Evolutionary conservation across 2,113 vertebrate species (phyloP), one percentile per base, ranked within the genome.

Genomic region (Atractosteus spatula): DNA sequence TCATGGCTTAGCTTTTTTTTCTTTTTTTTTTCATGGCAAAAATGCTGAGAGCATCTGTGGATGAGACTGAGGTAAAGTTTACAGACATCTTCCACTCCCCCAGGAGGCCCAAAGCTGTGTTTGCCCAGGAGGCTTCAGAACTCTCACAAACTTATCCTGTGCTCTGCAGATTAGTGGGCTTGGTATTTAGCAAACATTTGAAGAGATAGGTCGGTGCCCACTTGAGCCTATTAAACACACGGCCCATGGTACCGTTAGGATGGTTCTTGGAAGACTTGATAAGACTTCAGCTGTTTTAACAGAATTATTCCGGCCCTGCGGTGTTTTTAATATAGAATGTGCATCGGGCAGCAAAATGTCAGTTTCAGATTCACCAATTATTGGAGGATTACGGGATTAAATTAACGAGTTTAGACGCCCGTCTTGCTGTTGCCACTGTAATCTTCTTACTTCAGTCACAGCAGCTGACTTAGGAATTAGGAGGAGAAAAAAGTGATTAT

Each of bases 321-420:
- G 69, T 2, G 55, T 76, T 72, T 68, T 83, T 82, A 74, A 86
- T 84, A 84, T 82, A 68, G 70, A 74, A 78, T 81, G 77, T 82
- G 75, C 80, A 87, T 57, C 56, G 85, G 84, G 77, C 82, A 89
- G 80, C 71, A 83, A 83, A 85, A 89, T 84, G 84, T 85, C 84
- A 82, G 71, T 80, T 82, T 71, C 75, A 81, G 65, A 82, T 80
- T 83, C 78, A 75, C 77, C 82, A 89, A 73, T 88, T 88, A 89
- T 69, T 70, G 69, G 55, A 84, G 75, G 84, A 86, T 77, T 80
- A 75, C 69, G 66, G 84, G 83, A 88, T 89, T 81, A 87, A 87
- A 85, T 86, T 82, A 85, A 89, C 72, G 64, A 82, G 75, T 89
- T 89, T 83, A 88, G 86, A 87, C 85, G 73, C 74, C 82, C 69